Evolutionary conservation across 1,140 invertebrate species (phyloP).

Genomic region (Aphelenchoides besseyi): DNA sequence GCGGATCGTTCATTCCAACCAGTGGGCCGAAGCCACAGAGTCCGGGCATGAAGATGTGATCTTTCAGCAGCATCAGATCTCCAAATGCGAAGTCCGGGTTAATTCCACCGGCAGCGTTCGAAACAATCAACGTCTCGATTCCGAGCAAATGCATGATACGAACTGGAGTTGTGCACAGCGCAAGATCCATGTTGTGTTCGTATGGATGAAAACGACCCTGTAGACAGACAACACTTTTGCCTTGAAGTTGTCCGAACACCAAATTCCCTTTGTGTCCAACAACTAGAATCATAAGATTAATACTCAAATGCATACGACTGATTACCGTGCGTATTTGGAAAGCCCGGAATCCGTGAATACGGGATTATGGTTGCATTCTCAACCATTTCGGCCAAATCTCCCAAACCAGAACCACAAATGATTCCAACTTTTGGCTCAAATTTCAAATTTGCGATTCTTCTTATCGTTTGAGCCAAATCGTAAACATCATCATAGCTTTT

Average conservation of each 20-base stretch:
- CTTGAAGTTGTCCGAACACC: conserved; percentile 52
- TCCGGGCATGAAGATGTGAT: conserved; percentile 63
- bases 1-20: conserved; percentile 61
- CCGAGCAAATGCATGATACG: conserved; percentile 57
- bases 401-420: conserved; percentile 61
- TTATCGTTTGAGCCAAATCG: conserved; percentile 40
- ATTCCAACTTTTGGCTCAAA: conserved; percentile 48
- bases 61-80: conserved; percentile 63
- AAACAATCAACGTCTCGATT: conserved; percentile 55
- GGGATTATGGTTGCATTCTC: conserved; percentile 48
- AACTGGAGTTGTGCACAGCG: conserved; percentile 59
- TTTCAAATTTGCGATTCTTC: conserved; percentile 30
- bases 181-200: conserved; percentile 59
- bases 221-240: conserved; percentile 55
- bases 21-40: conserved; percentile 60
- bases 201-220: conserved; percentile 62
- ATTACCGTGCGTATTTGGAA: conserved; percentile 44
- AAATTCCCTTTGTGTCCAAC: conserved; percentile 59
- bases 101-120: conserved; percentile 63
- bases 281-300: conserved; percentile 38
- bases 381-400: conserved; percentile 47
- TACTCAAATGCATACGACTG: conserved; percentile 18
- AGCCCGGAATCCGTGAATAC: conserved; percentile 56
- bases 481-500: conserved; percentile 54
- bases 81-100: conserved; percentile 57